Percentiles rank a stretch among this genome's conserved stretches.
Conservation (phyloP, 2,113 vertebrate genomes). For the Gasterosteus aculeatus region DNA sequence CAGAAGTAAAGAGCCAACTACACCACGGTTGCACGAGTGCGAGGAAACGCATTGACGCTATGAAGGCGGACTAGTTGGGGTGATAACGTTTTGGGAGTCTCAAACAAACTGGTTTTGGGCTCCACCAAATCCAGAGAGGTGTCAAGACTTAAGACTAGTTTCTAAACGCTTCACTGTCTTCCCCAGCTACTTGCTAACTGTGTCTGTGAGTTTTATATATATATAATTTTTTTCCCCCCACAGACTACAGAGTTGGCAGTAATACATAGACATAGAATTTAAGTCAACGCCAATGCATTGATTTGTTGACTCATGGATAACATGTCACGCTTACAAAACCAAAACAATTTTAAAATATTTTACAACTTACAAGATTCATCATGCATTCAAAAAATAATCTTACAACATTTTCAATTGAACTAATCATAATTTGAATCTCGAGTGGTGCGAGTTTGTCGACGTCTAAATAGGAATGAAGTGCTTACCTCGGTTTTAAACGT, state of each 20-base stretch:
- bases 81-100: background rate
- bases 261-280: background rate
- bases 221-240: background rate
- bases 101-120: background rate
- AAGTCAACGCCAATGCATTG: background rate
- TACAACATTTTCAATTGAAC: background rate
- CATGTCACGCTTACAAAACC: no score
- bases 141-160: background rate
- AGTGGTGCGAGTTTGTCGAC: background rate
- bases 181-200: background rate
- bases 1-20: background rate
- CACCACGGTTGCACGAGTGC: no score
- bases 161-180: background rate
- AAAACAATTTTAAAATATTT: background rate
- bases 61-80: background rate
- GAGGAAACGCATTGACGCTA: background rate
- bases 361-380: background rate
- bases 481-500: constrained; percentile 91
- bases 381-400: background rate
- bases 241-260: background rate
- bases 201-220: background rate
- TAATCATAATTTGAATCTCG: background rate
- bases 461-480: constrained; percentile 14
- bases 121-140: background rate
- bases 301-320: background rate